These are phyloP conservation scores for Listronotus oregonensis DNA, from an alignment of 1,140 invertebrate species.

Conservation along the genomic window DNA sequence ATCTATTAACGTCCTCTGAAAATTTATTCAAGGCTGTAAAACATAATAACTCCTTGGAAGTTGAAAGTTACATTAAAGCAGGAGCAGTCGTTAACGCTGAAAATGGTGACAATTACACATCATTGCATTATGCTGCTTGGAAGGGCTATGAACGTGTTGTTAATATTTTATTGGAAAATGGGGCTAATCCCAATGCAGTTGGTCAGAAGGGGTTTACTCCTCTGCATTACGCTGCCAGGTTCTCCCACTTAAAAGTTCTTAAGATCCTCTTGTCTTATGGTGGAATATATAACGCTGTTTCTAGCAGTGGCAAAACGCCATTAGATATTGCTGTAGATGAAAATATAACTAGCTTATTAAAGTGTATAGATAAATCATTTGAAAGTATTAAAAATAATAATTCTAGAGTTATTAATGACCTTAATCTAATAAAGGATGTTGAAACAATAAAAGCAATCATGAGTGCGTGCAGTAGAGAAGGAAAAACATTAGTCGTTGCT, in stretches of 20 bases:
- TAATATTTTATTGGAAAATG: too few relatives aligned
- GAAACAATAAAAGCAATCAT: conserved; percentile 4
- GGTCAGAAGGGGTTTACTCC: too few relatives aligned
- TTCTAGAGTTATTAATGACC: neutral
- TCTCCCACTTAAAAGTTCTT: conserved; percentile 49
- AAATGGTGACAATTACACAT: neutral
- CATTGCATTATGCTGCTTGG: too few relatives aligned
- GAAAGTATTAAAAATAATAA: neutral
- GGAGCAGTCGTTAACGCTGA: neutral
- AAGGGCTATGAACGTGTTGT: too few relatives aligned
- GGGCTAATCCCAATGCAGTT: too few relatives aligned
- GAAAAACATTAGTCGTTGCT: conserved; percentile 6
- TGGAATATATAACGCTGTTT: conserved; percentile 4
- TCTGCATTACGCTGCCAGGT: neutral
- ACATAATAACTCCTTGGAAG: too few relatives aligned
- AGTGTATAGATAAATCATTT: neutral
- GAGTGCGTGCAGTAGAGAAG: neutral
- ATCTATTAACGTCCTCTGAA: too few relatives aligned
- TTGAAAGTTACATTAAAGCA: too few relatives aligned
- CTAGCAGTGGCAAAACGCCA: conserved; percentile 1
- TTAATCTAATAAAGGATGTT: conserved; percentile 8
- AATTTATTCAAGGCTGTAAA: too few relatives aligned
- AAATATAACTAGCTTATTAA: neutral
- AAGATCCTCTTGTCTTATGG: neutral
- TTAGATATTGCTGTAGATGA: neutral